These are phyloP conservation scores for Netelia melanura DNA, from an alignment of 2,888 invertebrate genomes.

Conservation along the genomic window DNA sequence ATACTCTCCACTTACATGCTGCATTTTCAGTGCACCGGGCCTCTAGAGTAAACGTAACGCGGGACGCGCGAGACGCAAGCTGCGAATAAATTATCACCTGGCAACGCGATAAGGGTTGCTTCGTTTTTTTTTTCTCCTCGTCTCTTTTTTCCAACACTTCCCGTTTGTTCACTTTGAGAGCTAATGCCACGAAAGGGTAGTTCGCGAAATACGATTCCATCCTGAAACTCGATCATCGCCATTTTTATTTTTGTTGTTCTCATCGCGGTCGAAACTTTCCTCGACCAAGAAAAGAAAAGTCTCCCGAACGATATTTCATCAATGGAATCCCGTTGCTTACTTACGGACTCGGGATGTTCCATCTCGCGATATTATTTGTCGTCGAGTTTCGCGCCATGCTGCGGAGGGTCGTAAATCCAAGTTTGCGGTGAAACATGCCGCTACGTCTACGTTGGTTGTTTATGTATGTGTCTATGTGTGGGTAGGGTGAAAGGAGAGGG, in stretches of 20 bases:
- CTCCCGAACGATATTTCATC: conserved; percentile 11
- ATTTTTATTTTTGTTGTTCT: no score
- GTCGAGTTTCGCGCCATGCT: conserved; percentile 63
- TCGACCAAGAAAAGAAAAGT: neutral
- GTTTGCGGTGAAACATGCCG: conserved; percentile 55
- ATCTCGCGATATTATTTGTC: conserved; percentile 50
- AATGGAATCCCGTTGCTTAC: no score
- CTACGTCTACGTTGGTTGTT: conserved; percentile 39
- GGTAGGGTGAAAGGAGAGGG: conserved; percentile 3
- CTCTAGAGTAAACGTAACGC: conserved; percentile 30
- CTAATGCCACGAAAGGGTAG: neutral
- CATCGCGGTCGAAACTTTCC: no score
- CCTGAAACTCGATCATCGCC: no score
- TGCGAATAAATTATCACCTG: conserved; percentile 53
- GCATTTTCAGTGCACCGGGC: conserved; percentile 64
- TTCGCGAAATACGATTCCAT: no score
- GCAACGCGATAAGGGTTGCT: conserved; percentile 42
- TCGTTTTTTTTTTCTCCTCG: conserved; percentile 14
- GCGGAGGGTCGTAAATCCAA: conserved; percentile 62
- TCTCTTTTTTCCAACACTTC: neutral
- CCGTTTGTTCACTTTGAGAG: conserved; percentile 17
- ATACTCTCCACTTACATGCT: conserved; percentile 26
- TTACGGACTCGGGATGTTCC: neutral
- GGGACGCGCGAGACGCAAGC: conserved; percentile 22
- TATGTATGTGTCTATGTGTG: neutral